Conservation (phyloP, 1,140 invertebrate species). For the Rhizoglyphus robini region DNA sequence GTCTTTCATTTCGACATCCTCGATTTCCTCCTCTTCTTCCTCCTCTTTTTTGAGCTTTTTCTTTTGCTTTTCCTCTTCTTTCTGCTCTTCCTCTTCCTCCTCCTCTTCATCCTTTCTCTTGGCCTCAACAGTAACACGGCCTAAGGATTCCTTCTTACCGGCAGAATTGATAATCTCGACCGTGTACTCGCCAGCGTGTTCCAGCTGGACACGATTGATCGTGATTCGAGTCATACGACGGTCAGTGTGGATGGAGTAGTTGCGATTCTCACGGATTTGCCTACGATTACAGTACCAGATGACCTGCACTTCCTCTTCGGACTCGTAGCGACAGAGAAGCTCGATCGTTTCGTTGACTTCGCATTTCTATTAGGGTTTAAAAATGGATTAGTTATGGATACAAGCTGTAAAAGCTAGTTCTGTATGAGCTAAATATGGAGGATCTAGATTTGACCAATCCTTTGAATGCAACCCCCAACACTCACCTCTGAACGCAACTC, state of each 20-base stretch:
- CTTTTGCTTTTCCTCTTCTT: slow-evolving; percentile 32
- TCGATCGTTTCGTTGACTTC: slow-evolving; percentile 62
- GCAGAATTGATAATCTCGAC: slow-evolving; percentile 65
- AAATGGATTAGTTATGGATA: background rate
- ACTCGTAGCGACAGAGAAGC: slow-evolving; percentile 46
- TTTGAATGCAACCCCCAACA: slow-evolving; percentile 27
- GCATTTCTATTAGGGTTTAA: background rate
- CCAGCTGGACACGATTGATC: slow-evolving; percentile 51
- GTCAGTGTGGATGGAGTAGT: slow-evolving; percentile 57
- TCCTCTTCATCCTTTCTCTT: slow-evolving; percentile 24
- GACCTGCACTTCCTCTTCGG: slow-evolving; percentile 50
- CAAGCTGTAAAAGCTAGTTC: background rate
- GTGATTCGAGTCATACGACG: slow-evolving; percentile 58
- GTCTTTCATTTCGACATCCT: slow-evolving; percentile 32
- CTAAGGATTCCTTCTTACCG: slow-evolving; percentile 63
- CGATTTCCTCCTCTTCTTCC: slow-evolving; percentile 31
- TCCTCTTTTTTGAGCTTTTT: slow-evolving; percentile 25
- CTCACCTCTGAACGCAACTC: slow-evolving; percentile 56
- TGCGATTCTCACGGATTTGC: slow-evolving; percentile 51
- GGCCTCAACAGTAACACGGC: slow-evolving; percentile 53
- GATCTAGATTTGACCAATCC: background rate
- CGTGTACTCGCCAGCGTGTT: slow-evolving; percentile 58
- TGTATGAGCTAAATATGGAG: background rate
- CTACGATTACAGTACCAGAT: slow-evolving; percentile 63
- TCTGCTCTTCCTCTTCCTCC: slow-evolving; percentile 25